Percentiles rank a stretch among this genome's conserved stretches.
phyloP scores from a whole-genome alignment of 2,888 invertebrate genomes.

The Drosophila yooni region DNA sequence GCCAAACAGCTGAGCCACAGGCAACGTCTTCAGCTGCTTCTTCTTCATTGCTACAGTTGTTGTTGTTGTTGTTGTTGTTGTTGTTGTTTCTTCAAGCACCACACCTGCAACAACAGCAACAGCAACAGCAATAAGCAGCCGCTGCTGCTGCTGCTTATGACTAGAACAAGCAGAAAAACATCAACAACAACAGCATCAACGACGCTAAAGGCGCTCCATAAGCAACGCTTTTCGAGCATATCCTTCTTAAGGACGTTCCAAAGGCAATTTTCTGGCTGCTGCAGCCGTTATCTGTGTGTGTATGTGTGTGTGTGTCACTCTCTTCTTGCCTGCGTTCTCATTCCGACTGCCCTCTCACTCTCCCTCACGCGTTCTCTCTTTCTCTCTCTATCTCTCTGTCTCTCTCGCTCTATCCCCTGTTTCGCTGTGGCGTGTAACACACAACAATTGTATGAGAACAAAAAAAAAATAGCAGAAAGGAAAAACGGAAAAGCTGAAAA shows the following conservation, averaged over 20 bases:
- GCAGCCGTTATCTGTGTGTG: conserved; percentile 41
- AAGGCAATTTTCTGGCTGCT: conserved; percentile 81
- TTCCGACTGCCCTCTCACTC: conserved; percentile 18
- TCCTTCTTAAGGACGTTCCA: conserved; percentile 84
- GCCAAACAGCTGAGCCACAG: conserved; percentile 66
- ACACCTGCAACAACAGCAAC: conserved; percentile 56
- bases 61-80: conserved; percentile 23
- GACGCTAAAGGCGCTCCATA: conserved; percentile 52
- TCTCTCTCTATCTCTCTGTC: conserved; percentile 11
- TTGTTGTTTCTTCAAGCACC: conserved; percentile 44
- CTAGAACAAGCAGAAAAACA: conserved; percentile 33
- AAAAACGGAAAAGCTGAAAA: conserved; percentile 1
- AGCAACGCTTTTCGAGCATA: conserved; percentile 71
- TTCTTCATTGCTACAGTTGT: conserved; percentile 11
- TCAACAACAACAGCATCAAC: conserved; percentile 33
- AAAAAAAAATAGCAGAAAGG: conserved; percentile 13
- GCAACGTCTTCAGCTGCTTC: conserved; percentile 39
- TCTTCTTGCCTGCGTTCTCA: conserved; percentile 40
- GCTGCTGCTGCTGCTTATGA: conserved; percentile 26
- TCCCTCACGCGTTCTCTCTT: conserved; percentile 9
- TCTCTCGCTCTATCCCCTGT: not conserved
- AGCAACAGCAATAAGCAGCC: conserved; percentile 26
- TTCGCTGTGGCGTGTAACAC: conserved; percentile 1
- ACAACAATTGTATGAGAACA: conserved; percentile 30
- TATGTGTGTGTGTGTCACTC: conserved; percentile 33